Evolutionary conservation across 2,797 vertebrate species (phyloP), one percentile per base, ranked within the genome.

Genomic region (Platalea minor): DNA sequence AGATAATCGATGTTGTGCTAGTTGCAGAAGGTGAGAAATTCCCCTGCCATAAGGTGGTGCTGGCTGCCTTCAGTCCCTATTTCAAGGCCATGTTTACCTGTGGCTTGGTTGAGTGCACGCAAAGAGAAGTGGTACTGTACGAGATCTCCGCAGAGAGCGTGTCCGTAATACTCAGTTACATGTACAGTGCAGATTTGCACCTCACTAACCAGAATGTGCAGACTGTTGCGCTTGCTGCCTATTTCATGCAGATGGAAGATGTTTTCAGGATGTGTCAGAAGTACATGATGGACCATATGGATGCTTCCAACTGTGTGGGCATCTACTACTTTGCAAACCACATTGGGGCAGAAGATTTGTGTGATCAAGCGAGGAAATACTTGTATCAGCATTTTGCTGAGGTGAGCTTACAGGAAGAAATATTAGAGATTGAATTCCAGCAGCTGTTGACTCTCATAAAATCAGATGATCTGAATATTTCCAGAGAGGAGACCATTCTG

Each of bases 1-100:
- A 99, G 97, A 98, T 99, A 92, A 98, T 98, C 26, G 99, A 99
- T 11, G 98, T 99, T 35, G 98, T 99, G 25, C 97, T 99, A 31
- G 97, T 99, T 21, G 99, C 99, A 17, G 99, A 99, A 91, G 99
- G 98, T 64, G 98, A 99, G 97, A 98, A 97, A 81, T 99, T 99
- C 93, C 99, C 99, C 46, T 99, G 99, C 95, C 99, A 99, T 97
- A 98, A 98, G 23, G 97, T 99, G 6, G 98, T 99, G 28, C 97
- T 99, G 37, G 98, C 99, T 7, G 99, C 99, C 17, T 99, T 99
- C 95, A 99, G 99, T 67, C 99, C 99, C n/a, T 99, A 99, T 93
- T 99, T 99, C 97, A 99, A 97, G 59, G 99, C 99, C 13, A 99
- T 99, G 99, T 99, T 99, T 95, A 99, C 99, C 50, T 99, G 99